phyloP scores from a whole-genome alignment of 64 coral and sea anemone genomes.

The Pocillopora damicornis region DNA sequence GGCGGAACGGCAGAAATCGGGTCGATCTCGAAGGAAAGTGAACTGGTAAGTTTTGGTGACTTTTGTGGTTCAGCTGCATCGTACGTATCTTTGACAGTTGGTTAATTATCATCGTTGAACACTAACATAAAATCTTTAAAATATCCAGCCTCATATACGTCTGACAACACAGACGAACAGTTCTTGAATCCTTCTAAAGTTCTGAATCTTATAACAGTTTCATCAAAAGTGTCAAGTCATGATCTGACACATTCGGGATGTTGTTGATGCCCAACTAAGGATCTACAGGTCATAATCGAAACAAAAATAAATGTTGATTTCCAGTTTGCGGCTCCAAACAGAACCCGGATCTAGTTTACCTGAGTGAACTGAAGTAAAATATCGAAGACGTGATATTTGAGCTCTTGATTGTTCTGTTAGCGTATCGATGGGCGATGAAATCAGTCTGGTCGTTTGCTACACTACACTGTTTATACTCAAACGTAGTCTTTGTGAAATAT shows the following conservation, averaged over 20 bases:
- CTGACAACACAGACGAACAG: neutral
- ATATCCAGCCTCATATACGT: neutral
- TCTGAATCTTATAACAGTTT: neutral
- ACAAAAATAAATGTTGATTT: neutral
- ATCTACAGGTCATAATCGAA: neutral
- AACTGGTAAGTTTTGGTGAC: constrained; percentile 14
- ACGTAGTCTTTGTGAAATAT: neutral
- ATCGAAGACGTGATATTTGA: neutral
- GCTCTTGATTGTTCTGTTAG: neutral
- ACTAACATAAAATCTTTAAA: neutral
- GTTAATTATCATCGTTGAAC: constrained; percentile 18
- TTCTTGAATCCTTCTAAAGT: neutral
- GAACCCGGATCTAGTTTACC: neutral
- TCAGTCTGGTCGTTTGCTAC: neutral
- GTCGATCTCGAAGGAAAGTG: neutral
- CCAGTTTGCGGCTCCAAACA: neutral
- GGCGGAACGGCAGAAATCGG: constrained; percentile 25
- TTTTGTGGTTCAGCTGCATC: constrained; percentile 26
- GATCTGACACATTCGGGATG: neutral
- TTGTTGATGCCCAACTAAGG: neutral
- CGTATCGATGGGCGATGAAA: constrained; percentile 15
- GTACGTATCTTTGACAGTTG: constrained; percentile 20
- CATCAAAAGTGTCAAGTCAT: neutral
- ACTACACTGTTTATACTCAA: neutral
- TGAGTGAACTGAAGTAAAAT: neutral